Evolutionary conservation across 2,113 vertebrate species (phyloP), one percentile per base, ranked within the genome.

Genomic region (Motacilla tschutschensis): DNA sequence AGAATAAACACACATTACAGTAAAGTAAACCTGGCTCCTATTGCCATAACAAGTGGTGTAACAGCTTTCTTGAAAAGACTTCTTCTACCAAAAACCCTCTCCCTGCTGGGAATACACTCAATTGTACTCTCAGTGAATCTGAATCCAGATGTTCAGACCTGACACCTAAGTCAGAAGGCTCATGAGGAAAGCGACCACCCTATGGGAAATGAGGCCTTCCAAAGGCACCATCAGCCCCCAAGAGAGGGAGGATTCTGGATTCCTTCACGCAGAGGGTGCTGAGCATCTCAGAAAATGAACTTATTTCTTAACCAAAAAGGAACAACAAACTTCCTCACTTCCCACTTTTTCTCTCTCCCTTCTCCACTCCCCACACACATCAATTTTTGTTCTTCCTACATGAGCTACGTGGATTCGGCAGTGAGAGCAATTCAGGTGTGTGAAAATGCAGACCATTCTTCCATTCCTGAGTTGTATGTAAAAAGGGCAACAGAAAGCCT

Each of bases 141-240:
- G 63, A 91, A 93, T 73, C 80, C 83, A 88, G 80, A 88, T 93
- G 85, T 85, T 80, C 58, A 79, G 85, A 75, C 44, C 26, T 25
- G 46, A 91, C 92, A 91, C 0, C 6, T 20, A 46, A 44, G 57
- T 16, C 47, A 69, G 1, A 2, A 62, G 13, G 9, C 44, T 46
- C 31, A 50, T 0, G 0, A 65, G 29, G 13, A 57, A 83, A 80
- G 65, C 8, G 41, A 55, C 53, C 36, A n/a, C 16, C 54, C 44
- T 15, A 4, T 28, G 40, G 33, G 59, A 59, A 81, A 89, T 1
- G 5, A 65, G 43, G 26, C 47, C 38, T 43, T 46, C 22, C 28
- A 63, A 55, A 29, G 33, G 36, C 28, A 82, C 14, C 24, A 20
- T 1, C 9, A 29, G 51, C 44, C 51, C 51, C 33, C 35, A 28